phyloP scores from a whole-genome alignment of 2,113 vertebrate species.

The Proterorhinus semilunaris region DNA sequence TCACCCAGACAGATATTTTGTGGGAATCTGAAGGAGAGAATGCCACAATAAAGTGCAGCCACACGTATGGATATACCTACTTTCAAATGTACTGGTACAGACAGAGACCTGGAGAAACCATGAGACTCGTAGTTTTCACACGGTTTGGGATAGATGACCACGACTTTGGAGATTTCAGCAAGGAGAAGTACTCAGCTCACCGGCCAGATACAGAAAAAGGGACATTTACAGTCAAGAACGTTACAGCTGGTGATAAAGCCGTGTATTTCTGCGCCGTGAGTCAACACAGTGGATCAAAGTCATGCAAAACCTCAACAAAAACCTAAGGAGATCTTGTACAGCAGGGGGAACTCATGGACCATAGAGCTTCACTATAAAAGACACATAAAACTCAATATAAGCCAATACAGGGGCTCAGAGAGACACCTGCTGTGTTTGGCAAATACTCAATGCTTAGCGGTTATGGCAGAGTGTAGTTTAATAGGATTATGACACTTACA shows the following conservation, averaged over 20 bases:
- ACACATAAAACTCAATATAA: no score
- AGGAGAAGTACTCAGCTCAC: not conserved
- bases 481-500: no score
- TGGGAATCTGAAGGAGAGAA: not conserved
- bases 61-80: no score
- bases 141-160: fast-evolving
- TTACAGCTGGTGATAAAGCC: conserved; percentile 24
- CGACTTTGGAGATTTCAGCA: conserved; percentile 7
- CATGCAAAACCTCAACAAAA: not conserved
- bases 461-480: no score
- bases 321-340: not conserved
- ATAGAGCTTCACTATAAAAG: not conserved
- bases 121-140: conserved; percentile 48
- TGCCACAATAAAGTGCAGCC: conserved; percentile 19
- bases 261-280: conserved; percentile 50
- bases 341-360: not conserved
- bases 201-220: not conserved
- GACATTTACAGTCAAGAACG: conserved; percentile 42
- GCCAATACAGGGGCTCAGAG: no score
- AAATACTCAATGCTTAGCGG: no score
- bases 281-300: conserved; percentile 18
- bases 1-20: conserved; percentile 22
- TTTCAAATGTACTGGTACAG: conserved; percentile 69
- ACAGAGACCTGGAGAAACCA: conserved; percentile 46
- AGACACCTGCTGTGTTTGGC: no score